Evolutionary conservation across 2,113 vertebrate species (phyloP).

Genomic region (Corythaixoides concolor): DNA sequence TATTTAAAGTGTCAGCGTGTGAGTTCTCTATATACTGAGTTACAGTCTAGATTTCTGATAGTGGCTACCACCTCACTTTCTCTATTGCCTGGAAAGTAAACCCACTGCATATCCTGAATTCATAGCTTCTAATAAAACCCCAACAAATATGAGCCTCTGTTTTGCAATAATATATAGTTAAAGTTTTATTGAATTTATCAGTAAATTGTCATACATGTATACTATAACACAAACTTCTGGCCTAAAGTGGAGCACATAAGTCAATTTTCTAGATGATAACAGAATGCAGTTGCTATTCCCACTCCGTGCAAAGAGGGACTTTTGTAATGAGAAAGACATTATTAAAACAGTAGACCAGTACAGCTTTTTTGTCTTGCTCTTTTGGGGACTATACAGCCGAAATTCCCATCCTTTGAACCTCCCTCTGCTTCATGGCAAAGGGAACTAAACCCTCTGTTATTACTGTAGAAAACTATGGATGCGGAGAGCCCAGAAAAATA

Average conservation of each 20-base stretch:
- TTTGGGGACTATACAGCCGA: not conserved
- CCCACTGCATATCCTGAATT: not conserved
- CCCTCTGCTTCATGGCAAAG: not conserved
- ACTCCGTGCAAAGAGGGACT: not conserved
- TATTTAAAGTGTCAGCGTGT: not conserved
- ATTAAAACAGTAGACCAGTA: not conserved
- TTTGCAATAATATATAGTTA: not conserved
- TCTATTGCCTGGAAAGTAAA: not conserved
- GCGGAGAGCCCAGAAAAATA: not conserved
- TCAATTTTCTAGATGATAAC: not conserved
- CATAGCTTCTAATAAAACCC: not conserved
- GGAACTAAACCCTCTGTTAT: not conserved
- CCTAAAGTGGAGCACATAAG: not conserved
- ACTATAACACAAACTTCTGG: not conserved
- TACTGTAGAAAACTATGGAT: not conserved
- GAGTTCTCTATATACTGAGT: not conserved
- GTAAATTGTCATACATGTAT: not conserved
- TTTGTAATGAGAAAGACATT: not conserved
- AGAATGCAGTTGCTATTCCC: not conserved
- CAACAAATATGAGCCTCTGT: not conserved
- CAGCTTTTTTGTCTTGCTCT: not conserved
- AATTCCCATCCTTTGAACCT: not conserved
- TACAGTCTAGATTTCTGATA: not conserved
- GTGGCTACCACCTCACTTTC: rapidly evolving
- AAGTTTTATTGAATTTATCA: not conserved